A percentile compares a stretch with the other conserved stretches of the same genome.
These are phyloP conservation scores for Podarcis siculus DNA, from an alignment of 2,797 vertebrate species.

Conservation along the genomic window DNA sequence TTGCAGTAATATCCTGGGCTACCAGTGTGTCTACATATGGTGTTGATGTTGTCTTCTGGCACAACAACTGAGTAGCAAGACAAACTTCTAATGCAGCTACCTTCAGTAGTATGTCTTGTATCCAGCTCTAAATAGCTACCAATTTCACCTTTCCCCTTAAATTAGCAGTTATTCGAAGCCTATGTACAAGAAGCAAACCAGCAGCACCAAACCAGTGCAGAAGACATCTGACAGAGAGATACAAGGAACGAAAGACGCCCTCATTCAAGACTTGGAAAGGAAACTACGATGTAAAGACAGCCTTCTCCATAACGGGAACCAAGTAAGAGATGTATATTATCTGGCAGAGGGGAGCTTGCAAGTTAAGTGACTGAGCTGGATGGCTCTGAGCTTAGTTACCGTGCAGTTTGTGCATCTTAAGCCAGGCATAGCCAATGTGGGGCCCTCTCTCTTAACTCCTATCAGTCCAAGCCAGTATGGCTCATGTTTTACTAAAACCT, in stretches of 20 bases:
- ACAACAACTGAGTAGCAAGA: not conserved
- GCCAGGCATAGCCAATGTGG: not conserved
- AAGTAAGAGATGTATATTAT: conserved; percentile 78
- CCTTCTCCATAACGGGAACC: conserved; percentile 86
- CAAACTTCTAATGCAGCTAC: not conserved
- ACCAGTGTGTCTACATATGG: not conserved
- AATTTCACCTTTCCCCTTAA: conserved; percentile 22
- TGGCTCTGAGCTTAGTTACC: not conserved
- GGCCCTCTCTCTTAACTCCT: too few species aligned
- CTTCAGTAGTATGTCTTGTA: not conserved
- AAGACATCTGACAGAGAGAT: conserved; percentile 91
- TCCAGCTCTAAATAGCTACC: not conserved
- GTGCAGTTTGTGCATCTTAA: not conserved
- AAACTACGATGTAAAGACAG: conserved; percentile 91
- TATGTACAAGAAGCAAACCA: conserved; percentile 83
- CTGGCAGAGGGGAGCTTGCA: not conserved
- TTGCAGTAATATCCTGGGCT: too few species aligned
- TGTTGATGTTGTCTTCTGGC: not conserved
- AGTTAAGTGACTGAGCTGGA: not conserved
- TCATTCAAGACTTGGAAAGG: conserved; percentile 96
- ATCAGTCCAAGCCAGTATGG: too few species aligned
- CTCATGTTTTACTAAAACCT: too few species aligned
- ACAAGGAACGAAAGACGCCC: conserved; percentile 93
- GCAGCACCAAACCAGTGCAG: conserved; percentile 79
- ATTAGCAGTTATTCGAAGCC: conserved; percentile 84